Percentiles rank a stretch among this genome's conserved stretches.
phyloP scores from a whole-genome alignment of 2,888 invertebrate species.

The Escarpia spicata region DNA sequence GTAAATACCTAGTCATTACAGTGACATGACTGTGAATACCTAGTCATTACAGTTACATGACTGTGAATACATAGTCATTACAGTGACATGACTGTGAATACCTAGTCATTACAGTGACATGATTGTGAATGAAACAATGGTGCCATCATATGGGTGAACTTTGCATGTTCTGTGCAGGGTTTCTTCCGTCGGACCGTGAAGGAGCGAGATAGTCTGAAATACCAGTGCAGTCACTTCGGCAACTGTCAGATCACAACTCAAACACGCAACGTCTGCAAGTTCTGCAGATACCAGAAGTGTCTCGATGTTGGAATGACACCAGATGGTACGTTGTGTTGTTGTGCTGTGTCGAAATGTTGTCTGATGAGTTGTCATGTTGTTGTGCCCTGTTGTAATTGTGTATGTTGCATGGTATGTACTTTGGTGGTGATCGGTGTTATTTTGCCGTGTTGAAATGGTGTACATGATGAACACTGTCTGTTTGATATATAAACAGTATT shows the following conservation, averaged over 20 bases:
- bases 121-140: neutral
- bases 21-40: too few species aligned
- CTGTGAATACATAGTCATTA: too few species aligned
- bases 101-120: neutral
- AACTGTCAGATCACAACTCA: constrained; percentile 58
- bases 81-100: too few species aligned
- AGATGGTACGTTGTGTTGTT: constrained; percentile 50
- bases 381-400: too few species aligned
- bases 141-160: neutral
- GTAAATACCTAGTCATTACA: too few species aligned
- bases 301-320: constrained; percentile 63
- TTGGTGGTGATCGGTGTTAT: too few species aligned
- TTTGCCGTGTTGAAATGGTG: too few species aligned
- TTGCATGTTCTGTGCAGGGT: constrained; percentile 49
- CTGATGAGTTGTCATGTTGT: too few species aligned
- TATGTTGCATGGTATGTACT: too few species aligned
- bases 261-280: constrained; percentile 63
- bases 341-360: neutral
- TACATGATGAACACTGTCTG: too few species aligned
- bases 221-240: constrained; percentile 55
- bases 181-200: constrained; percentile 63
- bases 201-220: constrained; percentile 56
- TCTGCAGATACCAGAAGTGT: constrained; percentile 62
- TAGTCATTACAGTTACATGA: too few species aligned
- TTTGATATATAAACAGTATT: too few species aligned